phyloP scores from a whole-genome alignment of 1,140 invertebrate species.

The Dolichoris vasculosae region DNA sequence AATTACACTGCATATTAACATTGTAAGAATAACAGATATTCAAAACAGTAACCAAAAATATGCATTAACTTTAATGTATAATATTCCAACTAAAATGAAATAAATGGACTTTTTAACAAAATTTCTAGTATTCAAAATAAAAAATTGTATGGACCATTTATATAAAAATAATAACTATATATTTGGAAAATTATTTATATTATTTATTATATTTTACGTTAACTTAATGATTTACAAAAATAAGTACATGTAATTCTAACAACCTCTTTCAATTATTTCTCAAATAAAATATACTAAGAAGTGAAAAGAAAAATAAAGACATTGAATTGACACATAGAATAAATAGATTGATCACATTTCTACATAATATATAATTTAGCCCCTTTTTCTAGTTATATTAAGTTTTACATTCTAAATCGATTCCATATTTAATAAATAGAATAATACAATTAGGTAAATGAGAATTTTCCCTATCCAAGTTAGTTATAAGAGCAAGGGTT shows the following conservation, averaged over 20 bases:
- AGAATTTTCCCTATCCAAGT: constrained; percentile 66
- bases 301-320: neutral
- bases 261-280: neutral
- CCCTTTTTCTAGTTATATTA: constrained; percentile 46
- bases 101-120: constrained; percentile 36
- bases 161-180: neutral
- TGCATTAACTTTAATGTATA: constrained; percentile 74
- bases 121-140: neutral
- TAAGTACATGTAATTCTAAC: neutral
- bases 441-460: constrained; percentile 73
- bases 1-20: constrained; percentile 74
- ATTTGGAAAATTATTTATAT: neutral
- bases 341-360: constrained; percentile 41
- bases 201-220: neutral
- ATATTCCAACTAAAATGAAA: constrained; percentile 76
- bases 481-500: constrained; percentile 58
- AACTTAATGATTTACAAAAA: neutral
- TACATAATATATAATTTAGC: constrained; percentile 1
- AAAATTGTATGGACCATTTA: neutral
- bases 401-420: constrained; percentile 70
- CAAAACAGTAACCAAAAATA: constrained; percentile 81
- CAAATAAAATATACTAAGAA: constrained; percentile 22
- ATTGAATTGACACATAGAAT: neutral
- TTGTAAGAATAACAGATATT: constrained; percentile 76
- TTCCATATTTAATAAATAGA: constrained; percentile 69